These are phyloP conservation scores for Tetramorium alpestre DNA, from an alignment of 1,140 invertebrate species.

Conservation along the genomic window DNA sequence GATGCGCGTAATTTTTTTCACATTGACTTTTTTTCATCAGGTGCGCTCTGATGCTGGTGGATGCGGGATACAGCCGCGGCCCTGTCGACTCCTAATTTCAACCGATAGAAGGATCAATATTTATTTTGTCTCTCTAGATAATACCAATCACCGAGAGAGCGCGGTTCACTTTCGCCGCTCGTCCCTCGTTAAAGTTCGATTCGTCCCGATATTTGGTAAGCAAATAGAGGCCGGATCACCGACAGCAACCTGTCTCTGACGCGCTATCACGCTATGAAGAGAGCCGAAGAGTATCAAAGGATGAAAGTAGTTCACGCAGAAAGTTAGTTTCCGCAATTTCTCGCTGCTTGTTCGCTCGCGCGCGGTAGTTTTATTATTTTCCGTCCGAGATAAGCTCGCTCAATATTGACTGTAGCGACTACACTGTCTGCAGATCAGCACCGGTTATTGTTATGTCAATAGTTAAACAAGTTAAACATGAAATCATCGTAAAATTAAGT, in stretches of 20 bases:
- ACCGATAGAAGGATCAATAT: slow-evolving; percentile 43
- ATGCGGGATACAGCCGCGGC: background rate
- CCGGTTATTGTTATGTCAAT: slow-evolving; percentile 7
- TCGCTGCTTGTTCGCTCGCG: background rate
- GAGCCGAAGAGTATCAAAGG: background rate
- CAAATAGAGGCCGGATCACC: slow-evolving; percentile 32
- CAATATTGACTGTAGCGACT: slow-evolving; percentile 1
- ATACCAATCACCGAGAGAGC: slow-evolving; percentile 23
- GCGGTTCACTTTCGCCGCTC: slow-evolving; percentile 3
- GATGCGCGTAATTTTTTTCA: background rate
- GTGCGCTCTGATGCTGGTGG: background rate
- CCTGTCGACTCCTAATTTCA: slow-evolving; percentile 27
- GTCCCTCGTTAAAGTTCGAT: slow-evolving; percentile 46
- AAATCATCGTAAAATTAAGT: slow-evolving; percentile 7
- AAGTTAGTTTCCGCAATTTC: slow-evolving; percentile 28
- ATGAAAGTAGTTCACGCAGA: slow-evolving; percentile 3
- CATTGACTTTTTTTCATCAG: background rate
- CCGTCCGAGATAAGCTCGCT: slow-evolving; percentile 3
- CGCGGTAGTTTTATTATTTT: slow-evolving; percentile 24
- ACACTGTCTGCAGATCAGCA: background rate
- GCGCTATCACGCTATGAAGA: slow-evolving; percentile 7
- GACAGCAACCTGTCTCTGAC: background rate
- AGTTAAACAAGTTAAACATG: background rate
- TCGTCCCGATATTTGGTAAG: slow-evolving; percentile 45
- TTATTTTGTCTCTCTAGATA: slow-evolving; percentile 27